phyloP scores from a whole-genome alignment of 2,888 invertebrate species.

The Perdita meconis region DNA sequence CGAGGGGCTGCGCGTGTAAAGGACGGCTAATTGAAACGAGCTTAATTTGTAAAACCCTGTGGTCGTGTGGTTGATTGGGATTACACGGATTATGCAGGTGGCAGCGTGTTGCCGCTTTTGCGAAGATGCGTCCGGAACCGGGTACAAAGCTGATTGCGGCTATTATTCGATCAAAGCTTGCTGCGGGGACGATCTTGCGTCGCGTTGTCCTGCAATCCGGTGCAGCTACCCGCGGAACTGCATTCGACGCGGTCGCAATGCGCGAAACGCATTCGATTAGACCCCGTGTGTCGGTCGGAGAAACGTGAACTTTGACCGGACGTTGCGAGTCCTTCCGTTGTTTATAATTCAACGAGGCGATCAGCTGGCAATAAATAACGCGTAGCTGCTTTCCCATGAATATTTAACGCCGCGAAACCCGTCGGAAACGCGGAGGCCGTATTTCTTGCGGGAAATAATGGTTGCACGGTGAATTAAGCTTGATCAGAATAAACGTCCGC shows the following conservation, averaged over 20 bases:
- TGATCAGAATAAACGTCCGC: conserved; percentile 31
- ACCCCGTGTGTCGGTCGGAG: background rate
- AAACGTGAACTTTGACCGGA: background rate
- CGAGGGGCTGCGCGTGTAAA: background rate
- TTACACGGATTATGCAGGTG: conserved; percentile 36
- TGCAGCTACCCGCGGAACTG: conserved; percentile 32
- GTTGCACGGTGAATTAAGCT: conserved; percentile 27
- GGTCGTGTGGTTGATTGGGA: conserved; percentile 7
- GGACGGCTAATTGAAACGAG: conserved; percentile 32
- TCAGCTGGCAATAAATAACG: conserved; percentile 42
- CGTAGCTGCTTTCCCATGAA: conserved; percentile 27
- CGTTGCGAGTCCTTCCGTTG: background rate
- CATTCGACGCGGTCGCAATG: conserved; percentile 29
- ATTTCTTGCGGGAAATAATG: conserved; percentile 33
- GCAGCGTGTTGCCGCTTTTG: conserved; percentile 24
- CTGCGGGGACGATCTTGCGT: conserved; percentile 36
- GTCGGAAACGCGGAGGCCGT: background rate
- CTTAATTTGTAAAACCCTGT: conserved; percentile 25
- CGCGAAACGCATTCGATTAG: too few relatives aligned
- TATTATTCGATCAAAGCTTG: conserved; percentile 65
- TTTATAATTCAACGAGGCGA: conserved; percentile 40
- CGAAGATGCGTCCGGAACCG: conserved; percentile 45
- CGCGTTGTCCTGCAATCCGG: background rate
- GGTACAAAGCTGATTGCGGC: conserved; percentile 67
- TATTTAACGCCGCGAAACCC: conserved; percentile 34